These are phyloP conservation scores for Caenorhabditis remanei DNA, from an alignment of 1,140 invertebrate genomes.

Conservation along the genomic window DNA sequence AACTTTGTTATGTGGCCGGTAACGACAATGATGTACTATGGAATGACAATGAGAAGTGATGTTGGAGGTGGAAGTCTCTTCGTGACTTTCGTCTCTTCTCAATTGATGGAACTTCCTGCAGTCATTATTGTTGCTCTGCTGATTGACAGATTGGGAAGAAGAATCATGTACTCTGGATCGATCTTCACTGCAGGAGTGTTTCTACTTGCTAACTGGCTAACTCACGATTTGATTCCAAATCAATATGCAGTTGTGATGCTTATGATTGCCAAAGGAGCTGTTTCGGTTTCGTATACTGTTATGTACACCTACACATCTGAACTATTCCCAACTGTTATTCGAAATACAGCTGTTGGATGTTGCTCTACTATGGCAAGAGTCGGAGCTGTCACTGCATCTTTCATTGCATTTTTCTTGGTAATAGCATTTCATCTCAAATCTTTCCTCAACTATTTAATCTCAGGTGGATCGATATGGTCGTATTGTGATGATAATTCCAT, in stretches of 20 bases:
- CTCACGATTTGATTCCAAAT: constrained; percentile 58
- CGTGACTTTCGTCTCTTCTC: constrained; percentile 74
- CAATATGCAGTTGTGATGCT: constrained; percentile 59
- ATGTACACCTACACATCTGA: constrained; percentile 79
- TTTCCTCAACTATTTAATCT: neutral
- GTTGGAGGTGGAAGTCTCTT: constrained; percentile 76
- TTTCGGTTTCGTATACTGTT: constrained; percentile 73
- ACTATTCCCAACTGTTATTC: constrained; percentile 79
- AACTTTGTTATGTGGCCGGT: constrained; percentile 70
- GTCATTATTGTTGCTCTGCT: constrained; percentile 71
- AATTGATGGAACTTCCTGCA: constrained; percentile 76
- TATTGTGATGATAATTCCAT: constrained; percentile 72
- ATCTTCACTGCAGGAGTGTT: constrained; percentile 71
- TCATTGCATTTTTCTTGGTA: constrained; percentile 77
- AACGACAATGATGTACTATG: constrained; percentile 78
- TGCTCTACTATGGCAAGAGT: constrained; percentile 80
- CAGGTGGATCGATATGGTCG: constrained; percentile 71
- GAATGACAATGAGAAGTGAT: constrained; percentile 76
- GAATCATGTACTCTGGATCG: constrained; percentile 70
- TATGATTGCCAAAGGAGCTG: constrained; percentile 73
- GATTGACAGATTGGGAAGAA: constrained; percentile 74
- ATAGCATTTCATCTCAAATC: neutral
- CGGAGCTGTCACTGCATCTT: constrained; percentile 80
- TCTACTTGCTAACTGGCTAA: constrained; percentile 71
- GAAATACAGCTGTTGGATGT: constrained; percentile 80